Evolutionary conservation across 2,113 vertebrate species (phyloP).

Genomic region (Baryphthengus martii): DNA sequence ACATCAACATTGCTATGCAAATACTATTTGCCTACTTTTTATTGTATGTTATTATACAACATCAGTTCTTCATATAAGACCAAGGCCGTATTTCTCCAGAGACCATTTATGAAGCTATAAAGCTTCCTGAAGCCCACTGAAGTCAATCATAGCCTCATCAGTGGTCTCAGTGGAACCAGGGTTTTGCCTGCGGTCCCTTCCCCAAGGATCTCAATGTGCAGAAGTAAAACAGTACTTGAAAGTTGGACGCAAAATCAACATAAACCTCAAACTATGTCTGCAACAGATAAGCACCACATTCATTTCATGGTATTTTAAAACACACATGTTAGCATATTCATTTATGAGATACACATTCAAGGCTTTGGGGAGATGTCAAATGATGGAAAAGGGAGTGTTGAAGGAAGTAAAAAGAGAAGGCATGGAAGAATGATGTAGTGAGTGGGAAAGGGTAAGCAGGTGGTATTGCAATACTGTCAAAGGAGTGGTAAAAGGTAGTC

Average conservation of each 20-base stretch:
- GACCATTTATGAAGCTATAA: neutral
- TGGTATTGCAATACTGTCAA: neutral
- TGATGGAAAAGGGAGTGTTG: neutral
- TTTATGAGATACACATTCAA: neutral
- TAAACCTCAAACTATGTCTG: neutral
- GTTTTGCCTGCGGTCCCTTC: neutral
- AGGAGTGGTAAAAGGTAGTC: neutral
- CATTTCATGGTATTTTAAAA: neutral
- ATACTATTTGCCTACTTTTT: neutral
- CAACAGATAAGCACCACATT: neutral
- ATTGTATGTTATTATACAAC: neutral
- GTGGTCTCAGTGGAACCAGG: neutral
- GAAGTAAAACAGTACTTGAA: neutral
- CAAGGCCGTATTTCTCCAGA: neutral
- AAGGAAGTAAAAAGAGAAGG: neutral
- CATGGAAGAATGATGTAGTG: accelerated
- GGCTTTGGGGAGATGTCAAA: neutral
- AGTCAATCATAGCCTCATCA: neutral
- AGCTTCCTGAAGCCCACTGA: neutral
- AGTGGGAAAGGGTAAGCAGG: neutral
- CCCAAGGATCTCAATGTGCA: neutral
- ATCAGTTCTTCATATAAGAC: neutral
- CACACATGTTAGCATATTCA: neutral
- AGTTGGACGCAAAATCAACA: neutral
- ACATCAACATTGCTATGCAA: neutral